Base-by-base conservation (phyloP, 2,113 vertebrate genomes). In the Aegotheles bennettii region DNA sequence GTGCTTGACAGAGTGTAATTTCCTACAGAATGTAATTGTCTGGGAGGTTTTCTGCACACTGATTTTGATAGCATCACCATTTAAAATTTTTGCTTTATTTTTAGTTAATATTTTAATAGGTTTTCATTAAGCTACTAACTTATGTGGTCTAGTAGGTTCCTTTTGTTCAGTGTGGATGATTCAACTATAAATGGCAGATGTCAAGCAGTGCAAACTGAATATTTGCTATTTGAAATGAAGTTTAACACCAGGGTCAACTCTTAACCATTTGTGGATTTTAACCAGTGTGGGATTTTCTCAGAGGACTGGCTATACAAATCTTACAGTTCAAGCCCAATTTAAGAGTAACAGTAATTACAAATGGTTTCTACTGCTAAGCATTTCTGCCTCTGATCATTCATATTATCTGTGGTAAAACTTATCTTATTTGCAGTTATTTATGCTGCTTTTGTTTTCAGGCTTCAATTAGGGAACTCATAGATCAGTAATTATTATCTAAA, bases 141-240 rank as follows among this genome's bases (percentile, higher is more conserved):
- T 91, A 3, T 78, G 48, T 90, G 50, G 47, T 90, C 57, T 51
- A 26, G 42, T 56, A 35, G 12, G 33, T 68, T 75, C 16, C 48
- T 87, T 86, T 77, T 82, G 51, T 91, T 93, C 21, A 50, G 9
- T 3, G 0, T 36, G 47, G 43, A 31, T 74, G 35, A 50, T 78
- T 94, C 38, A 73, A 17, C 51, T 71, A 2, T 70, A 85, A 91
- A 84, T 64, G 51, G 77, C 91, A 94, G 73, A 78, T 91, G 91
- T 88, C 79, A 93, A 85, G 50, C n/a, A 84, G 45, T 82, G 25
- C 61, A 91, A 92, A 91, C 25, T 82, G 87, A 91, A 16, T 93
- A 87, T 90, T 96, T 96, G 87, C 77, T 8, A 33, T 92, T 84
- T 82, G 74, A 92, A 95, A 91, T 94, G 14, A 84, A 94, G 65